Conservation (phyloP, 2,888 invertebrate species). For the Sinodicranocentrus sp. region DNA sequence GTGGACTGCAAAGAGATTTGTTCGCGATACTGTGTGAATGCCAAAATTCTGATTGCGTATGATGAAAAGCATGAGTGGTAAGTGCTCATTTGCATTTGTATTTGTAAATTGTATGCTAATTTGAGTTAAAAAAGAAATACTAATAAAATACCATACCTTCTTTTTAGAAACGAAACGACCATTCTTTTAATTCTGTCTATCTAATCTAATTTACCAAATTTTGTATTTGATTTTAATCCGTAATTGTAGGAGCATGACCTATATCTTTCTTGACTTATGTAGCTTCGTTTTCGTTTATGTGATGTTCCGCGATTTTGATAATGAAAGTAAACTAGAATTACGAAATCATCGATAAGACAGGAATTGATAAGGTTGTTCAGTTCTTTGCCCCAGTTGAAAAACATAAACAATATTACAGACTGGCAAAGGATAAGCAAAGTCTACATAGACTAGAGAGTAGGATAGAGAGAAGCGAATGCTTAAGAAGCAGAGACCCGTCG, state of each 20-base stretch:
- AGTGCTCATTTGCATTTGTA: too few species aligned
- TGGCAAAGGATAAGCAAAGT: too few species aligned
- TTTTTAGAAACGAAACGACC: constrained; percentile 64
- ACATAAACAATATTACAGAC: too few species aligned
- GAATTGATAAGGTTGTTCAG: too few species aligned
- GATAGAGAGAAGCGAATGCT: too few species aligned
- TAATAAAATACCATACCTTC: constrained; percentile 62
- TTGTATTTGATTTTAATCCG: constrained; percentile 43
- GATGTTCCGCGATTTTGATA: constrained; percentile 20
- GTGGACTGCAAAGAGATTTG: constrained; percentile 67
- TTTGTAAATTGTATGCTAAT: constrained; percentile 62
- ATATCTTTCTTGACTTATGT: constrained; percentile 45
- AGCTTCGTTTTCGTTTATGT: constrained; percentile 43
- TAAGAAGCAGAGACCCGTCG: too few species aligned
- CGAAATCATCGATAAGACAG: constrained; percentile 62
- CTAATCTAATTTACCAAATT: constrained; percentile 61
- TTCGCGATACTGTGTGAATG: constrained; percentile 70
- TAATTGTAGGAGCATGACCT: constrained; percentile 53
- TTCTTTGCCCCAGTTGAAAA: too few species aligned
- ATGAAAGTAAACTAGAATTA: constrained; percentile 14
- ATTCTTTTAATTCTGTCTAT: constrained; percentile 60
- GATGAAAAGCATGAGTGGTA: constrained; percentile 57
- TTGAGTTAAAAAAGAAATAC: constrained; percentile 62
- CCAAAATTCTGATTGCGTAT: constrained; percentile 69
- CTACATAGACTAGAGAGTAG: too few species aligned